A percentile compares a stretch with the other conserved stretches of the same genome.
phyloP scores from a whole-genome alignment of 2,797 vertebrate genomes.

The Thunnus albacares region DNA sequence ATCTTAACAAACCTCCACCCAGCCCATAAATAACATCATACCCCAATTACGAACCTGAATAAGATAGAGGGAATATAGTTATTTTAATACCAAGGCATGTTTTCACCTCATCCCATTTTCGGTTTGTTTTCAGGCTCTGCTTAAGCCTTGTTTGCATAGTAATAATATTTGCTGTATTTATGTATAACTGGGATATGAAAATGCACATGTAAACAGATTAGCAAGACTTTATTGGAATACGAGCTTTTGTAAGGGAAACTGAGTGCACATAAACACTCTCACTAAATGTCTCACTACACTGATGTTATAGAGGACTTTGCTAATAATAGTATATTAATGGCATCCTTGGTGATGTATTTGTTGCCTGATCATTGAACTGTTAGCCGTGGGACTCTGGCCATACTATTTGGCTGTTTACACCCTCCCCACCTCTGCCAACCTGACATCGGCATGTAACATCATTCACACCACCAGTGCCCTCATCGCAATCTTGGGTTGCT shows the following conservation, averaged over 20 bases:
- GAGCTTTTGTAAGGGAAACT: constrained; percentile 37
- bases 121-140: constrained; percentile 29
- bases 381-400: too few relatives aligned
- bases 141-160: constrained; percentile 59
- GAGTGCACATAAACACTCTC: constrained; percentile 5
- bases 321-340: constrained; percentile 1
- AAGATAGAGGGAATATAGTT: constrained; percentile 35
- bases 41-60: constrained; percentile 17
- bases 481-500: too few relatives aligned
- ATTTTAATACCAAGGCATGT: constrained; percentile 41
- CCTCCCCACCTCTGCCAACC: too few relatives aligned
- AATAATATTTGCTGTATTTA: constrained; percentile 55
- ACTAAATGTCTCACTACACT: neutral
- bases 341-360: neutral
- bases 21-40: neutral
- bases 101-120: constrained; percentile 35
- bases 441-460: too few relatives aligned
- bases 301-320: neutral
- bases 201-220: constrained; percentile 61
- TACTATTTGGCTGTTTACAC: too few relatives aligned
- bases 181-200: constrained; percentile 46
- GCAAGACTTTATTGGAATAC: constrained; percentile 28
- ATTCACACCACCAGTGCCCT: too few relatives aligned
- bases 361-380: too few relatives aligned
- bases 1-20: neutral